These are phyloP conservation scores for Aplochiton taeniatus DNA, from an alignment of 2,797 vertebrate genomes.

Conservation along the genomic window DNA sequence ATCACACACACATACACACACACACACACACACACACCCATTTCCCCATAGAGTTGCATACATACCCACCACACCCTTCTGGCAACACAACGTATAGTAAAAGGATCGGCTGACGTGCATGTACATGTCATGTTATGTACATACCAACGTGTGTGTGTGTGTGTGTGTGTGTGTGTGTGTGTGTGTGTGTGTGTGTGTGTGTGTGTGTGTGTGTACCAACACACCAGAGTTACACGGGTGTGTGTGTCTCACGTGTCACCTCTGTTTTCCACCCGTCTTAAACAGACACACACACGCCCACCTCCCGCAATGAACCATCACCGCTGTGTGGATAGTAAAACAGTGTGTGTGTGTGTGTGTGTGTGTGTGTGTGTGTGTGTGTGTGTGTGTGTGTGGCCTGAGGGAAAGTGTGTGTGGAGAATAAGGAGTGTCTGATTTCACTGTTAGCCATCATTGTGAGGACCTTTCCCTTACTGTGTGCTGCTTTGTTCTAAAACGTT, in stretches of 20 bases:
- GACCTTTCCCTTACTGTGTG: too few relatives aligned
- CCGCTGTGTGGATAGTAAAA: too few relatives aligned
- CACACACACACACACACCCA: background rate
- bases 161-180: background rate
- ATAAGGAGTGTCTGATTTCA: too few relatives aligned
- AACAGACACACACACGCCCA: too few relatives aligned
- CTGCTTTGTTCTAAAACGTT: too few relatives aligned
- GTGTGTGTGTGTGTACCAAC: background rate
- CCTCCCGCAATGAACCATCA: too few relatives aligned
- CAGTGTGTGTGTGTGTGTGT: too few relatives aligned
- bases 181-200: background rate
- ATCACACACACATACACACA: background rate
- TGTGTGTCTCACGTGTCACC: too few relatives aligned
- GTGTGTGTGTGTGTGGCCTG: constrained; percentile 3
- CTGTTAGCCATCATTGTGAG: too few relatives aligned
- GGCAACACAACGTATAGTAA: background rate
- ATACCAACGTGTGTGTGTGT: background rate
- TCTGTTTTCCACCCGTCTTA: too few relatives aligned
- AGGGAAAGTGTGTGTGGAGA: background rate
- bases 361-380: background rate
- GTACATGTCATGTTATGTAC: background rate
- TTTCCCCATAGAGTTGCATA: background rate
- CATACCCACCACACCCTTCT: background rate
- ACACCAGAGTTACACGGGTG: too few relatives aligned
- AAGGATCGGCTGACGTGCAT: too few relatives aligned